A percentile compares a stretch with the other conserved stretches of the same genome.
phyloP scores from a whole-genome alignment of 2,797 vertebrate species.

The Cheirogaleus major region DNA sequence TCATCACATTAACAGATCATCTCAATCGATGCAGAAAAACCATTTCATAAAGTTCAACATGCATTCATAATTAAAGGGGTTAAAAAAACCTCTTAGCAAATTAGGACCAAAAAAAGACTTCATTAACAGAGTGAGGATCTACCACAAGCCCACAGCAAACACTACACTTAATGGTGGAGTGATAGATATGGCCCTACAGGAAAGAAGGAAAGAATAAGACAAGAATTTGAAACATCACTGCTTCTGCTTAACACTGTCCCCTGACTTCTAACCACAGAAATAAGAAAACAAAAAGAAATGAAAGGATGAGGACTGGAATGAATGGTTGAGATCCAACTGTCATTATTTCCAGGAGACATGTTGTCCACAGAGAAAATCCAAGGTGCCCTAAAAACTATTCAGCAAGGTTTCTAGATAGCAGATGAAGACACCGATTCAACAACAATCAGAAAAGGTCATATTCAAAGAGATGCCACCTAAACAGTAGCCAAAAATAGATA shows the following conservation, averaged over 20 bases:
- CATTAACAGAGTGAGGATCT: neutral
- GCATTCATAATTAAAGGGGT: neutral
- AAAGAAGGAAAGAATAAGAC: neutral
- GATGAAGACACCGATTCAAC: neutral
- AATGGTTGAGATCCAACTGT: neutral
- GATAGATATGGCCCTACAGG: neutral
- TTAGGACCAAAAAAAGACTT: neutral
- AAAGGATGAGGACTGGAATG: neutral
- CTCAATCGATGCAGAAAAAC: neutral
- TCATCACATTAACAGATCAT: neutral
- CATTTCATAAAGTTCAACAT: constrained; percentile 7
- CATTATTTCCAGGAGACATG: neutral
- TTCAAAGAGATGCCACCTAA: neutral
- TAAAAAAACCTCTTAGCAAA: neutral
- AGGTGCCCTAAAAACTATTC: neutral
- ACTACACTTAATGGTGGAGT: no score
- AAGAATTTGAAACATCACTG: neutral
- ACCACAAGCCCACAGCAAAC: neutral
- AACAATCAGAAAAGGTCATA: neutral
- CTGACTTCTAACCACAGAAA: neutral
- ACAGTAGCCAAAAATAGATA: neutral
- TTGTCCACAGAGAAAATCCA: neutral
- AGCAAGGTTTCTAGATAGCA: neutral
- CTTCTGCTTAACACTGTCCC: neutral
- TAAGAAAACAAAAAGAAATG: neutral